phyloP scores from a whole-genome alignment of 1,140 invertebrate species.

The Camponotus vicinus region DNA sequence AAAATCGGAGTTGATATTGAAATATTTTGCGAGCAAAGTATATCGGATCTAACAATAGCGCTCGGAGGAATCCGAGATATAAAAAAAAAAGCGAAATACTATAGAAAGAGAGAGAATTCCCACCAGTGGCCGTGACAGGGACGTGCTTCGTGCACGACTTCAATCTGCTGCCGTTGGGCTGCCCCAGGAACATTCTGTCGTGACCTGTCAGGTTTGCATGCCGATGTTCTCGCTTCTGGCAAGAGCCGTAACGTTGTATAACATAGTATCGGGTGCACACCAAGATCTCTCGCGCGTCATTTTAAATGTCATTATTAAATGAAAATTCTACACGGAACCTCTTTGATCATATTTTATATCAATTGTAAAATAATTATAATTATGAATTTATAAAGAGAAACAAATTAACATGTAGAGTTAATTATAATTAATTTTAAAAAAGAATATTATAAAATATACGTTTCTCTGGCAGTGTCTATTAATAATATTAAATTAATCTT shows the following conservation, averaged over 20 bases:
- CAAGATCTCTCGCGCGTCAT: conserved; percentile 19
- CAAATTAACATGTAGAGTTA: too few species aligned
- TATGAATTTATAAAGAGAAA: background rate
- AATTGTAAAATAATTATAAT: background rate
- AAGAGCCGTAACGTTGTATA: conserved; percentile 40
- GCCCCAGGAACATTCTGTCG: conserved; percentile 61
- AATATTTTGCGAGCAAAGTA: conserved; percentile 9
- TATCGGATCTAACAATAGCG: conserved; percentile 15
- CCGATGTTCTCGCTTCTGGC: conserved; percentile 58
- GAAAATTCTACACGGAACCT: background rate
- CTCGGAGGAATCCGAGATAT: conserved; percentile 18
- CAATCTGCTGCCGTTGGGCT: conserved; percentile 61
- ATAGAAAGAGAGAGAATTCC: conserved; percentile 23
- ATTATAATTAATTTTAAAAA: too few species aligned
- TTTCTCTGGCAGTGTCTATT: background rate
- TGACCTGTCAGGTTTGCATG: conserved; percentile 74
- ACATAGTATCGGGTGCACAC: conserved; percentile 41
- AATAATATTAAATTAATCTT: conserved; percentile 9
- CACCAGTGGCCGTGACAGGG: conserved; percentile 34
- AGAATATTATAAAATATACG: background rate
- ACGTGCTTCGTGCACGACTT: conserved; percentile 45
- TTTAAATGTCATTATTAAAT: conserved; percentile 11
- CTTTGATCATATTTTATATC: background rate
- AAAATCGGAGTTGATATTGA: background rate
- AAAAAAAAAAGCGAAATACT: conserved; percentile 17